Evolutionary conservation across 2,888 invertebrate species (phyloP).

Genomic region (Clistopyga incitator): DNA sequence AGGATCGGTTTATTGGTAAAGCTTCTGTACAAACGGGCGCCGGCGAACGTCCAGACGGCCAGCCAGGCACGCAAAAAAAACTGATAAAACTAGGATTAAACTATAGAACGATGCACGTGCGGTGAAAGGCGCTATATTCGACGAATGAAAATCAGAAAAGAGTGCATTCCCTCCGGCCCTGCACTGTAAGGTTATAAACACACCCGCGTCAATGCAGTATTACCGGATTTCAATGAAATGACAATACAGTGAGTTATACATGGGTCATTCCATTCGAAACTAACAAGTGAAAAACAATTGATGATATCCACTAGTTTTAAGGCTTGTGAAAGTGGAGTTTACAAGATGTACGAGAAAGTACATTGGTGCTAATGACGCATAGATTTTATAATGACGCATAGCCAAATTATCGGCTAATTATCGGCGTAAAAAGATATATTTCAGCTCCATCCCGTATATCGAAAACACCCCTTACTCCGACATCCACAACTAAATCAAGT

Average conservation of each 20-base stretch:
- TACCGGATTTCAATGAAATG: slow-evolving; percentile 69
- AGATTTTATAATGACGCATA: too few relatives aligned
- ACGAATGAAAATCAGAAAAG: slow-evolving; percentile 57
- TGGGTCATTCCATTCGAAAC: too few relatives aligned
- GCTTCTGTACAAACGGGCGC: slow-evolving; percentile 61
- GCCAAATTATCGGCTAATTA: too few relatives aligned
- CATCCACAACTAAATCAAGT: too few relatives aligned
- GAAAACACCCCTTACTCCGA: too few relatives aligned
- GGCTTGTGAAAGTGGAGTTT: too few relatives aligned
- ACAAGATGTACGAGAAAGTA: too few relatives aligned
- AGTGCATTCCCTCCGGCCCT: slow-evolving; percentile 8
- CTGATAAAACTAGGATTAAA: slow-evolving; percentile 61
- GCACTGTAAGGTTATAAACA: slow-evolving; percentile 20
- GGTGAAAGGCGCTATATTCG: slow-evolving; percentile 62
- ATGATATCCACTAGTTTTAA: too few relatives aligned
- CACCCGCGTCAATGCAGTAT: slow-evolving; percentile 51
- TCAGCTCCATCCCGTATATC: too few relatives aligned
- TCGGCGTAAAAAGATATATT: too few relatives aligned
- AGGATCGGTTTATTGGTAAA: slow-evolving; percentile 66
- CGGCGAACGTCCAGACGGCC: slow-evolving; percentile 35
- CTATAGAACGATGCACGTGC: slow-evolving; percentile 56
- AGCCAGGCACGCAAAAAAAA: slow-evolving; percentile 39
- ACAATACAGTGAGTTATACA: slow-evolving; percentile 52
- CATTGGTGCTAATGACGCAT: too few relatives aligned
- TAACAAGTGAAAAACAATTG: too few relatives aligned